Conservation (phyloP, 2,888 invertebrate species). For the Drosophila algonquin region DNA sequence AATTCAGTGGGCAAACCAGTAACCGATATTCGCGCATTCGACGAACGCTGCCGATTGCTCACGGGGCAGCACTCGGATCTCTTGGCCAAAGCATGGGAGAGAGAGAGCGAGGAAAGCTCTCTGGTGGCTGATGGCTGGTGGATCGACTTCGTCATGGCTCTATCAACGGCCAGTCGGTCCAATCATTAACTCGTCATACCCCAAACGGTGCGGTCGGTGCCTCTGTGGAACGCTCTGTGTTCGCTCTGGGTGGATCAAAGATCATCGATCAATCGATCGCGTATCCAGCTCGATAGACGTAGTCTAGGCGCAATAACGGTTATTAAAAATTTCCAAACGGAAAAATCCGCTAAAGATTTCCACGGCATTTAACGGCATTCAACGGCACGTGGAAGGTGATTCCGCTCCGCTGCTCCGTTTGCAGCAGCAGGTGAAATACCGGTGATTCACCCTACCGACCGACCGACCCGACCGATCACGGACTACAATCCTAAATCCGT, state of each 20-base stretch:
- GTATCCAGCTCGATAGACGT: slow-evolving; percentile 15
- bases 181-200: slow-evolving; percentile 64
- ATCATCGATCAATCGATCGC: slow-evolving; percentile 13
- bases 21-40: background rate
- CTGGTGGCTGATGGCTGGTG: background rate
- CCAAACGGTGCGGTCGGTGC: slow-evolving; percentile 56
- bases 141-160: slow-evolving; percentile 62
- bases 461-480: slow-evolving; percentile 2
- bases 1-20: slow-evolving; percentile 36
- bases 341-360: slow-evolving; percentile 31
- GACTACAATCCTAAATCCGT: slow-evolving; percentile 52
- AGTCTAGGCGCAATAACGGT: slow-evolving; percentile 37
- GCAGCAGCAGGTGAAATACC: slow-evolving; percentile 34
- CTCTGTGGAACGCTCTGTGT: background rate
- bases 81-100: background rate
- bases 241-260: slow-evolving; percentile 16
- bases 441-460: slow-evolving; percentile 46
- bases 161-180: slow-evolving; percentile 38
- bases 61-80: slow-evolving; percentile 1
- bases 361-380: slow-evolving; percentile 7
- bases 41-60: slow-evolving; percentile 7
- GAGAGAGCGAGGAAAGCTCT: slow-evolving; percentile 53
- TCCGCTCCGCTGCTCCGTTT: slow-evolving; percentile 3
- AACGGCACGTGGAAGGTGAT: slow-evolving; percentile 23
- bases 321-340: slow-evolving; percentile 46